These are phyloP conservation scores for Lasioglossum albipes DNA, from an alignment of 1,140 invertebrate species.

Conservation along the genomic window DNA sequence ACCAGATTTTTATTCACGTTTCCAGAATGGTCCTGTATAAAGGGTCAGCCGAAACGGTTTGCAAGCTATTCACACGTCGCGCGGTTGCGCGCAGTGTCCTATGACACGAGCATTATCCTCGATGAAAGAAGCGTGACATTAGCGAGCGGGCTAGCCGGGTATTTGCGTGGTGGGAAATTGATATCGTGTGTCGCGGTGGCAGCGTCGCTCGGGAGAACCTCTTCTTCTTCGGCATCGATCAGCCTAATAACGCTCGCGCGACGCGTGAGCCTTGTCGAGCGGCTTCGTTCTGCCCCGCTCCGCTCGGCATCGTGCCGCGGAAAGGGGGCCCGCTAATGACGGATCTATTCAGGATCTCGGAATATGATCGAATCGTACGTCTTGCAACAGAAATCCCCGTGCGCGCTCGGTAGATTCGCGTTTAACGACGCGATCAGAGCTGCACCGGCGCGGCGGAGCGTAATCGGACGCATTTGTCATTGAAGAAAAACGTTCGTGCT, in stretches of 20 bases:
- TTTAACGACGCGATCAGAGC: slow-evolving; percentile 63
- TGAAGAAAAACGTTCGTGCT: slow-evolving; percentile 63
- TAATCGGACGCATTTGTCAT: slow-evolving; percentile 70
- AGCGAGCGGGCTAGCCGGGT: slow-evolving; percentile 1
- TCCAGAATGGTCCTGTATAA: too few relatives aligned
- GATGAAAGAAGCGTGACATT: slow-evolving; percentile 13
- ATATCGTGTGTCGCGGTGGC: slow-evolving; percentile 15
- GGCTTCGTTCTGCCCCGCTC: too few relatives aligned
- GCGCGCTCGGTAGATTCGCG: slow-evolving; percentile 2
- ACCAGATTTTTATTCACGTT: too few relatives aligned
- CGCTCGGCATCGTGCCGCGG: too few relatives aligned
- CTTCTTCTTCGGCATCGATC: slow-evolving; percentile 28
- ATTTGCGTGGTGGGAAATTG: slow-evolving; percentile 25
- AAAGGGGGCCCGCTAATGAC: slow-evolving; percentile 25
- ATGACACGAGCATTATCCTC: background rate
- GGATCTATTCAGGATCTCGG: slow-evolving; percentile 24
- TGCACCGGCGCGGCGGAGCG: slow-evolving; percentile 43
- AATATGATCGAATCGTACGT: slow-evolving; percentile 39
- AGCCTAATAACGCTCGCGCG: slow-evolving; percentile 22
- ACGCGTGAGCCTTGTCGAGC: too few relatives aligned
- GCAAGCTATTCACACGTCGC: background rate
- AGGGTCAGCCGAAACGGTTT: too few relatives aligned
- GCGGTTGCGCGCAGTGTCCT: background rate
- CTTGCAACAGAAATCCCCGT: slow-evolving; percentile 16
- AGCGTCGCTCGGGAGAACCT: slow-evolving; percentile 3